Evolutionary conservation across 2,888 invertebrate genomes (phyloP).

Genomic region (Sarcophaga variegata): DNA sequence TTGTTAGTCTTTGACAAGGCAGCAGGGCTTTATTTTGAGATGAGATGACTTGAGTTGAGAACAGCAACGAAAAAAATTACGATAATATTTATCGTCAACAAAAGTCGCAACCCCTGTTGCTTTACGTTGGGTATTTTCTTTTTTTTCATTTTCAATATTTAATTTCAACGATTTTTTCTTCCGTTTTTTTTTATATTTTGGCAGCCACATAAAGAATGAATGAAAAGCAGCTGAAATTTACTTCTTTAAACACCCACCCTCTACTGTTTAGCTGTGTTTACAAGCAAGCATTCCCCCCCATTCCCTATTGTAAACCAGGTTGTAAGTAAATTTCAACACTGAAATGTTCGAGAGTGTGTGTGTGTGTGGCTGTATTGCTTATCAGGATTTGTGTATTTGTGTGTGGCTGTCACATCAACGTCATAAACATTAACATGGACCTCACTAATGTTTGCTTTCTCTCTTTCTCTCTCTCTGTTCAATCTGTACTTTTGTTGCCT

Average conservation of each 20-base stretch:
- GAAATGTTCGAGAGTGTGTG: background rate
- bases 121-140: too few species aligned
- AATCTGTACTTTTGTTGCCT: background rate
- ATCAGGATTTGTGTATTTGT: constrained; percentile 23
- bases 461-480: too few species aligned
- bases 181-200: background rate
- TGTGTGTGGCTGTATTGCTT: background rate
- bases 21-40: constrained; percentile 11
- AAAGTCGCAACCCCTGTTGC: constrained; percentile 67
- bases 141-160: too few species aligned
- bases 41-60: constrained; percentile 46
- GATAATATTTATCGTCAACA: constrained; percentile 38
- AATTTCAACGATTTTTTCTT: background rate
- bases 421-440: constrained; percentile 65
- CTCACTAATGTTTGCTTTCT: constrained; percentile 53
- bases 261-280: background rate
- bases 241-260: constrained; percentile 34
- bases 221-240: constrained; percentile 56
- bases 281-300: too few species aligned
- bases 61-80: constrained; percentile 15
- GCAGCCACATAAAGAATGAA: constrained; percentile 21
- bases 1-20: background rate
- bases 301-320: background rate
- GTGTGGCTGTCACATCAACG: constrained; percentile 67
- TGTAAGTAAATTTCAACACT: background rate